Evolutionary conservation across 2,888 invertebrate genomes (phyloP), one percentile per base, ranked within the genome.

Genomic region (Rhingia rostrata): DNA sequence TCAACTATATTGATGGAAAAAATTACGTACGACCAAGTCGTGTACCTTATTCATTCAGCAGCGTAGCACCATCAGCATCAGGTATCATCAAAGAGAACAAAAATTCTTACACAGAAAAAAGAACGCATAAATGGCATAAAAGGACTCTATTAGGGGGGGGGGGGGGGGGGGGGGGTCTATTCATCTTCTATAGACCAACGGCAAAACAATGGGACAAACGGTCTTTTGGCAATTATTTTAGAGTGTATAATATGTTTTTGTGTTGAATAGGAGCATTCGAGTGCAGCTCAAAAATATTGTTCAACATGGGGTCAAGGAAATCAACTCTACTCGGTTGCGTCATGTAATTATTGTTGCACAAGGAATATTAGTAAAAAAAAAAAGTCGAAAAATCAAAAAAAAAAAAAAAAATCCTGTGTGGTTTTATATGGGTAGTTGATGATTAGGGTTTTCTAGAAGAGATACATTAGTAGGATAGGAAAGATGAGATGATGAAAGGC

Each of bases 81-180:
- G 41, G 58, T 45, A 49, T 47, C 72, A 78, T 82, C 78, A 82
- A 82, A 82, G 82, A 56, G 61, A 82, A 78, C 22, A 22, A 1
- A 49, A 49, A 51, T 67, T 72, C 49, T 60, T 66, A 12, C 30
- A 49, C 49, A 54, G 60, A 9, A 12, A 49, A 45, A 47, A 60
- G 33, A 64, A 45, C 43, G 61, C 54, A 74, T 56, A 73, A 77
- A 32, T 60, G 54, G 37, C 41, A 82, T 72, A 82, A 73, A 82
- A 72, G 82, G 78, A 78, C 78, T 78, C 78, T 82, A 72, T 82
- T 78, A 78, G 78, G 66, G 82, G n/a, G n/a, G n/a, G n/a, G n/a
- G n/a, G n/a, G n/a, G n/a, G n/a, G n/a, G n/a, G n/a, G n/a, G n/a
- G n/a, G n/a, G 66, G 56, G 54, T 53, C 70, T 63, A 78, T 82